phyloP scores from a whole-genome alignment of 2,888 invertebrate species.

The Sarcophaga caerulescens region DNA sequence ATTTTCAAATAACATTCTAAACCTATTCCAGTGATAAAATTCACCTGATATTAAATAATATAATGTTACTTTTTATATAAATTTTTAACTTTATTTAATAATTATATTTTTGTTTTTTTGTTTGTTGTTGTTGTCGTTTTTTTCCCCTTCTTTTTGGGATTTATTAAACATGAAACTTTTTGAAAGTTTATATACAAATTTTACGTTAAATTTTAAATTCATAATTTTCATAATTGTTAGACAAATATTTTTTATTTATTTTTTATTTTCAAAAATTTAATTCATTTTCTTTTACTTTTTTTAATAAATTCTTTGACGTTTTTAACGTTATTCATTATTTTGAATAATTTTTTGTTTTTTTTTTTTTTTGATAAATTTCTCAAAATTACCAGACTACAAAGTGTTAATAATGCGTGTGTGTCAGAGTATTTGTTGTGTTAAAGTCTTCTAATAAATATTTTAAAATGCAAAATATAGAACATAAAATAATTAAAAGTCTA shows the following conservation, averaged over 20 bases:
- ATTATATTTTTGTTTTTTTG: conserved; percentile 8
- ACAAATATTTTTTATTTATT: background rate
- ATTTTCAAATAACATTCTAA: too few species aligned
- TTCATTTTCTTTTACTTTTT: background rate
- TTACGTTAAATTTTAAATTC: conserved; percentile 11
- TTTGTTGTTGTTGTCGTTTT: conserved; percentile 8
- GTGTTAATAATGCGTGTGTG: background rate
- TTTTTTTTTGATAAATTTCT: conserved; percentile 1
- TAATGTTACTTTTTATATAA: too few species aligned
- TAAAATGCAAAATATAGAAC: background rate
- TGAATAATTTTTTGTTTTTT: background rate
- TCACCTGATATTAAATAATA: too few species aligned
- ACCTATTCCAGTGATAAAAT: too few species aligned
- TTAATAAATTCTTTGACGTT: conserved; percentile 13
- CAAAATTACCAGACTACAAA: conserved; percentile 25
- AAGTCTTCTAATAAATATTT: conserved; percentile 11
- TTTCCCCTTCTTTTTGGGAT: conserved; percentile 6
- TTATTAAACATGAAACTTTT: conserved; percentile 48
- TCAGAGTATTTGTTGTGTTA: too few species aligned
- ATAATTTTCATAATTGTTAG: background rate
- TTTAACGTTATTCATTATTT: conserved; percentile 22
- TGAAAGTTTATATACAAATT: conserved; percentile 46
- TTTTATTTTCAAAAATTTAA: conserved; percentile 28
- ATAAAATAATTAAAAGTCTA: background rate
- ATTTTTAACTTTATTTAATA: conserved; percentile 56